Conservation (phyloP, 2,888 invertebrate genomes). For the Branchipolynoe longqiensis region DNA sequence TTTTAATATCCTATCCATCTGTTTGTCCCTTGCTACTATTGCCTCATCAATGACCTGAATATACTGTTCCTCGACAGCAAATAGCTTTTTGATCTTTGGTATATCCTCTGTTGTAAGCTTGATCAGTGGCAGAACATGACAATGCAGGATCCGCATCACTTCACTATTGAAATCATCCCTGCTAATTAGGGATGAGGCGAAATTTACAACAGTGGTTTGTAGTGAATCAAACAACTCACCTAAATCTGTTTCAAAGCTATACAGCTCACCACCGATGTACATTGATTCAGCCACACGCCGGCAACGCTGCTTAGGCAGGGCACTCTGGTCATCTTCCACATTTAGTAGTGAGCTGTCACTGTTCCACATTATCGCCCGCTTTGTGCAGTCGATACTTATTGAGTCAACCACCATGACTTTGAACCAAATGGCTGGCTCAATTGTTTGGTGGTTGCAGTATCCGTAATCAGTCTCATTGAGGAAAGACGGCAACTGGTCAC, state of each 20-base stretch:
- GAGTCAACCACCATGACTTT: constrained; percentile 75
- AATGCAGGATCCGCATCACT: constrained; percentile 73
- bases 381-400: constrained; percentile 75
- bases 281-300: constrained; percentile 63
- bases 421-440: constrained; percentile 78
- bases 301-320: neutral
- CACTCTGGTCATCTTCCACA: neutral
- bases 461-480: constrained; percentile 26
- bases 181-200: constrained; percentile 53
- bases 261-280: constrained; percentile 69
- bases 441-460: neutral
- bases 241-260: constrained; percentile 73
- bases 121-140: constrained; percentile 75
- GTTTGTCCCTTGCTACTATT: constrained; percentile 46
- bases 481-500: constrained; percentile 42
- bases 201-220: constrained; percentile 57
- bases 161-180: constrained; percentile 62
- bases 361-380: constrained; percentile 70
- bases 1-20: constrained; percentile 36
- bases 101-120: constrained; percentile 70
- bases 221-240: constrained; percentile 72
- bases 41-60: constrained; percentile 10
- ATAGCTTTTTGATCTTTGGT: constrained; percentile 64
- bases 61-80: neutral
- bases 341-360: constrained; percentile 49